phyloP scores from a whole-genome alignment of 2,888 invertebrate genomes.

The Rotaria macrura region DNA sequence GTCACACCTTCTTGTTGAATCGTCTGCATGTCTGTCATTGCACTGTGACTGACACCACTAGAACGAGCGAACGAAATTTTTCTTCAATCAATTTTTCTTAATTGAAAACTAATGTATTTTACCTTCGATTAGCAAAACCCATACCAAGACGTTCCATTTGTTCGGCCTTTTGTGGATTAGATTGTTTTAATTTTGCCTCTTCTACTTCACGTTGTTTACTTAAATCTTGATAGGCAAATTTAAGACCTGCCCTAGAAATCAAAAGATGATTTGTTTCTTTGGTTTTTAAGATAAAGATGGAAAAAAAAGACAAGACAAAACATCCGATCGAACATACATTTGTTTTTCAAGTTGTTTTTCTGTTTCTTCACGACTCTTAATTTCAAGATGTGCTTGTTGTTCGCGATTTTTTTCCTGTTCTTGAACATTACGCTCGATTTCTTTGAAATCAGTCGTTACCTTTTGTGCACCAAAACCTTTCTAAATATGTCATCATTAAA shows the following conservation, averaged over 20 bases:
- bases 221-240: slow-evolving; percentile 45
- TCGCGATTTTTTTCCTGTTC: slow-evolving; percentile 51
- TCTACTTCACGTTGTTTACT: slow-evolving; percentile 54
- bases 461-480: slow-evolving; percentile 85
- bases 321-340: not conserved
- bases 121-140: slow-evolving; percentile 53
- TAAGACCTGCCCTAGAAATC: slow-evolving; percentile 43
- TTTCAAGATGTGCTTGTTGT: slow-evolving; percentile 37
- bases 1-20: slow-evolving; percentile 66
- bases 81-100: too few relatives aligned
- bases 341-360: slow-evolving; percentile 52
- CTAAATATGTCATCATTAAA: slow-evolving; percentile 42
- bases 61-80: slow-evolving; percentile 33
- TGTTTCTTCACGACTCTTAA: slow-evolving; percentile 57
- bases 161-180: slow-evolving; percentile 71
- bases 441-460: slow-evolving; percentile 84
- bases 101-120: not conserved
- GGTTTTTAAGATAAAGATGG: too few relatives aligned
- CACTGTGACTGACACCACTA: slow-evolving; percentile 64
- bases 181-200: slow-evolving; percentile 62
- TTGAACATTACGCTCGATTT: slow-evolving; percentile 78
- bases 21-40: slow-evolving; percentile 74
- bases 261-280: slow-evolving; percentile 35
- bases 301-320: too few relatives aligned
- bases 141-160: slow-evolving; percentile 85